These are phyloP conservation scores for Paelopatides confundens DNA, from an alignment of 53 echinoderm and acorn worm genomes.

Conservation along the genomic window DNA sequence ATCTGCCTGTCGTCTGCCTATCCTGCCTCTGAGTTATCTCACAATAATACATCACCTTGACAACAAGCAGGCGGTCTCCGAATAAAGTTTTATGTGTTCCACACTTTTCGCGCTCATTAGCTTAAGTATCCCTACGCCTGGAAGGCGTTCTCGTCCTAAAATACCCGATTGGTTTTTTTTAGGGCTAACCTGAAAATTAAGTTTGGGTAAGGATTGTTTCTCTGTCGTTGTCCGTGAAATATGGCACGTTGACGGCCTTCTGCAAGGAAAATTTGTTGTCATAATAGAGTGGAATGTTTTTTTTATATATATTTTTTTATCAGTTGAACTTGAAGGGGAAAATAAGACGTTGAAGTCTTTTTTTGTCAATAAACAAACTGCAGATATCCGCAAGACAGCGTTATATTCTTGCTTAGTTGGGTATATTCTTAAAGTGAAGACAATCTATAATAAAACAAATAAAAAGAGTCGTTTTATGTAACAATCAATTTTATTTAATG, in stretches of 20 bases:
- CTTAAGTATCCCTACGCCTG: conserved; percentile 28
- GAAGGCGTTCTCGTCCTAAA: background rate
- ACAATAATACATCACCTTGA: conserved; percentile 15
- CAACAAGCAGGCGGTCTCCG: conserved; percentile 17
- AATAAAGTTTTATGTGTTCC: conserved; percentile 34
- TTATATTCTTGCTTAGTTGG: too few relatives aligned
- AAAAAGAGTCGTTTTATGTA: too few relatives aligned
- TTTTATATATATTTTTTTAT: background rate
- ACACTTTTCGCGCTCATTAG: conserved; percentile 46
- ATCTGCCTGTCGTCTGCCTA: background rate
- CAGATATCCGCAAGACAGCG: too few relatives aligned
- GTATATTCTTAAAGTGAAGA: too few relatives aligned
- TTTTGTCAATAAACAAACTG: too few relatives aligned
- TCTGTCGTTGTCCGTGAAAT: conserved; percentile 7
- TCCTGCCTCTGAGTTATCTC: background rate
- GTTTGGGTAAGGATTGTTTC: conserved; percentile 15
- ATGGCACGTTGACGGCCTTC: background rate
- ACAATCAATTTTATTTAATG: too few relatives aligned
- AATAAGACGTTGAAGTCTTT: background rate
- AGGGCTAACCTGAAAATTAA: conserved; percentile 26
- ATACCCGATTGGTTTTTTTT: background rate
- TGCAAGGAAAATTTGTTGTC: background rate
- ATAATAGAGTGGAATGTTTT: background rate
- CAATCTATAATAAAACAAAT: too few relatives aligned
- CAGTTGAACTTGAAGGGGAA: background rate